Conservation (phyloP, 2,888 invertebrate genomes). For the Neoascia interrupta region DNA sequence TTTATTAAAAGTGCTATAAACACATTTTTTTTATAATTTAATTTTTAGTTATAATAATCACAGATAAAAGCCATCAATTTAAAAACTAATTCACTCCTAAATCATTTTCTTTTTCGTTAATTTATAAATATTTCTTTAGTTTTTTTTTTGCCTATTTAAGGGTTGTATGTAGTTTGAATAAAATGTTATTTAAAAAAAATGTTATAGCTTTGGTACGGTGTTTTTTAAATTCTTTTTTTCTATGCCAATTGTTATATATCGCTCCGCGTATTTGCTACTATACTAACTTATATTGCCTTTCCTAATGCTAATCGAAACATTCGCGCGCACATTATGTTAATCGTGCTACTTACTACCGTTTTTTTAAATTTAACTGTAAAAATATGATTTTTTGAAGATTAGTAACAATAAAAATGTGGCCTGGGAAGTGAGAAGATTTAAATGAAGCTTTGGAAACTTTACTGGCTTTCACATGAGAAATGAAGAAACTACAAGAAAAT, state of each 20-base stretch:
- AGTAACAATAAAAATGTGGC: no score
- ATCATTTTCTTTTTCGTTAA: conserved; percentile 42
- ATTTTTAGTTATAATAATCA: conserved; percentile 71
- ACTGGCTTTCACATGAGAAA: no score
- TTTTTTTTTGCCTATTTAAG: conserved; percentile 30
- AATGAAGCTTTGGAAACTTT: no score
- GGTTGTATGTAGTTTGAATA: conserved; percentile 39
- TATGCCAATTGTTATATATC: conserved; percentile 2
- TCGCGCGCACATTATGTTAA: no score
- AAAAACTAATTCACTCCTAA: conserved; percentile 65
- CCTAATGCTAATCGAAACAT: conserved; percentile 15
- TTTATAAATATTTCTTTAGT: conserved; percentile 24
- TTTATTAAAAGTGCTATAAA: conserved; percentile 59
- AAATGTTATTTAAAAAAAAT: conserved; percentile 36
- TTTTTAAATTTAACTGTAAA: no score
- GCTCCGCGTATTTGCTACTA: conserved; percentile 1
- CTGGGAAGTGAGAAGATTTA: no score
- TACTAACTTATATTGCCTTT: conserved; percentile 48
- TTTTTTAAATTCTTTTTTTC: conserved; percentile 1
- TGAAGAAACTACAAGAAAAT: no score
- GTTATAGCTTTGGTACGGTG: neutral
- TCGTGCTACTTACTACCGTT: no score
- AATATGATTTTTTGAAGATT: no score
- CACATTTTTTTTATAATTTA: conserved; percentile 23
- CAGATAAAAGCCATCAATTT: conserved; percentile 73